These are phyloP conservation scores for Lepidurus couesii DNA, from an alignment of 1,140 invertebrate genomes.

Conservation along the genomic window DNA sequence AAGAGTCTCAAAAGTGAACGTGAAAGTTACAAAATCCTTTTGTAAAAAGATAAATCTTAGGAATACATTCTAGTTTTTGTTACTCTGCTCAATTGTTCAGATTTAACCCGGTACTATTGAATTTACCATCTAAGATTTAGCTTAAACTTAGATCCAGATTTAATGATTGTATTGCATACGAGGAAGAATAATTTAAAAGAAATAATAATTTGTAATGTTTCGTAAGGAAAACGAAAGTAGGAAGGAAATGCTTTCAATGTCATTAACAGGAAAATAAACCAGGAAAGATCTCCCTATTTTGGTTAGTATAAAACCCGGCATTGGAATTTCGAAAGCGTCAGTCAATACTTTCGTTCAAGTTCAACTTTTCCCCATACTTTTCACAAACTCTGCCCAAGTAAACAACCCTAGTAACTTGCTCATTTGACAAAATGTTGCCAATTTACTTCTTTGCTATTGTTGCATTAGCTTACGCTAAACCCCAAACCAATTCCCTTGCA, in stretches of 20 bases:
- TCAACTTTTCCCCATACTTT: too few species aligned
- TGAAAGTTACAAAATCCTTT: neutral
- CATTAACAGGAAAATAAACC: constrained; percentile 15
- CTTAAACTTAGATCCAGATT: too few species aligned
- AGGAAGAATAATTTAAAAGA: neutral
- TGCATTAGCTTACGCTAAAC: neutral
- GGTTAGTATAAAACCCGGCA: neutral
- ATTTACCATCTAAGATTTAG: too few species aligned
- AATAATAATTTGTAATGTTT: neutral
- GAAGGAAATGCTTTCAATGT: constrained; percentile 15
- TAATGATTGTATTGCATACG: neutral
- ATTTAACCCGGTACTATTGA: neutral
- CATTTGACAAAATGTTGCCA: neutral
- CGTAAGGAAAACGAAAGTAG: neutral
- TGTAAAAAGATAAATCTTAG: neutral
- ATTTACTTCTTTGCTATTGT: neutral
- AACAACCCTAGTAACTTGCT: too few species aligned
- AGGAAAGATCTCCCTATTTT: neutral
- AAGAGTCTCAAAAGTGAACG: neutral
- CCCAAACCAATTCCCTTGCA: neutral
- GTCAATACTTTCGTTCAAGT: neutral
- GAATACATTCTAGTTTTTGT: neutral
- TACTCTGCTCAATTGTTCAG: neutral
- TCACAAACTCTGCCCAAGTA: too few species aligned
- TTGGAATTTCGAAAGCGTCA: neutral